Conservation (phyloP, 2,113 vertebrate species). For the Actenoides hombroni region DNA sequence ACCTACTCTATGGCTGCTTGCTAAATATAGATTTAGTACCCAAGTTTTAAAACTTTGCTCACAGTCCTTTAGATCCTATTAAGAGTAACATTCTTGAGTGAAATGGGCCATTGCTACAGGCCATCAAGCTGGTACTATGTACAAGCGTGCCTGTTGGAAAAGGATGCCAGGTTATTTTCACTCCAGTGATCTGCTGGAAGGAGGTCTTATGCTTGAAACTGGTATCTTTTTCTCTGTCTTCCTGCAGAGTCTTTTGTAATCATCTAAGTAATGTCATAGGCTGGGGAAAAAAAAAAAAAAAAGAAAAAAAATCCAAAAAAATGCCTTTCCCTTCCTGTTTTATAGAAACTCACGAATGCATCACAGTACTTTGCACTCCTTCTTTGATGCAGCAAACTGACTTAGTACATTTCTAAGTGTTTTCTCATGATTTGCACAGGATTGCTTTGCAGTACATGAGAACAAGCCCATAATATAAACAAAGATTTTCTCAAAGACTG, state of each 20-base stretch:
- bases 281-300: not conserved
- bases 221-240: not conserved
- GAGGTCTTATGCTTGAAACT: not conserved
- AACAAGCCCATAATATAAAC: not conserved
- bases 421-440: not conserved
- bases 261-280: not conserved
- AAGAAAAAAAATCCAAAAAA: not conserved
- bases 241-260: not conserved
- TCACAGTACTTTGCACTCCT: not conserved
- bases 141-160: not conserved
- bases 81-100: not conserved
- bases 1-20: not conserved
- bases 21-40: not conserved
- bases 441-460: not conserved
- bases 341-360: not conserved
- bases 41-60: not conserved
- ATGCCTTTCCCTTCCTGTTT: not conserved
- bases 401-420: not conserved
- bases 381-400: not conserved
- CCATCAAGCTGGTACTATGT: too few species aligned
- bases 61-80: not conserved
- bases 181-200: not conserved
- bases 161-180: not conserved
- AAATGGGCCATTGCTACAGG: not conserved
- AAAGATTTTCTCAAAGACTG: not conserved